A percentile compares a stretch with the other conserved stretches of the same genome.
Conservation (phyloP, 1,140 invertebrate species). For the Drosophila chauvacae region DNA sequence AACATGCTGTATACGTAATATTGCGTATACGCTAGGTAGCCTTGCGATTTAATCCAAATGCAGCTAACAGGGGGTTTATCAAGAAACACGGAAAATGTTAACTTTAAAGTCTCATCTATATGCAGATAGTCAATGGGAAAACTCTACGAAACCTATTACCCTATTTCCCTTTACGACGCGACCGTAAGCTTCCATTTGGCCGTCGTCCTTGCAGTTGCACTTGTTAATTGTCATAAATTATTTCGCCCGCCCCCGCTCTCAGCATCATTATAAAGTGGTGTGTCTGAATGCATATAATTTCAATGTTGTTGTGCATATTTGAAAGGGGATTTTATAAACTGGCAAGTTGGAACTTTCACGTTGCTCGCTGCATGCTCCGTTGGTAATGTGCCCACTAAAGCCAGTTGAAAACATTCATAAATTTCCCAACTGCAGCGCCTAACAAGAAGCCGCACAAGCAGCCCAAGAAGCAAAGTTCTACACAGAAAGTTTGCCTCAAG, state of each 20-base stretch:
- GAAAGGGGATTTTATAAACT: constrained; percentile 61
- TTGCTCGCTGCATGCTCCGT: constrained; percentile 14
- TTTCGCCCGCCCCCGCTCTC: constrained; percentile 20
- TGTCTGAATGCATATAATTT: constrained; percentile 61
- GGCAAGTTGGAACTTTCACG: constrained; percentile 37
- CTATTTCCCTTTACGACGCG: constrained; percentile 40
- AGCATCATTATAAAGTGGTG: constrained; percentile 35
- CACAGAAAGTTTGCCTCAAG: constrained; percentile 60
- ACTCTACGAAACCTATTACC: constrained; percentile 17
- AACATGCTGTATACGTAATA: constrained; percentile 42
- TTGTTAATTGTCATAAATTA: constrained; percentile 81
- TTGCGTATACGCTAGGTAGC: constrained; percentile 1
- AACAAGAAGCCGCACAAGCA: constrained; percentile 27
- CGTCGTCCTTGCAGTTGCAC: constrained; percentile 36
- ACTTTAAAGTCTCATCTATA: constrained; percentile 44
- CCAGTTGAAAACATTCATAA: constrained; percentile 76
- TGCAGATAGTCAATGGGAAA: constrained; percentile 42
- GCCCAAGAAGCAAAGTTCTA: constrained; percentile 52
- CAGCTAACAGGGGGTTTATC: background rate
- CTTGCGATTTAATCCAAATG: background rate
- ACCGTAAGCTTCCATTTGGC: constrained; percentile 34
- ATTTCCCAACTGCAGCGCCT: constrained; percentile 47
- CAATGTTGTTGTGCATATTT: constrained; percentile 68
- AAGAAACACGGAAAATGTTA: background rate
- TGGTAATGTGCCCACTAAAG: constrained; percentile 61